Evolutionary conservation across 1,140 invertebrate species (phyloP), one percentile per base, ranked within the genome.

Genomic region (Helicoverpa armigera): DNA sequence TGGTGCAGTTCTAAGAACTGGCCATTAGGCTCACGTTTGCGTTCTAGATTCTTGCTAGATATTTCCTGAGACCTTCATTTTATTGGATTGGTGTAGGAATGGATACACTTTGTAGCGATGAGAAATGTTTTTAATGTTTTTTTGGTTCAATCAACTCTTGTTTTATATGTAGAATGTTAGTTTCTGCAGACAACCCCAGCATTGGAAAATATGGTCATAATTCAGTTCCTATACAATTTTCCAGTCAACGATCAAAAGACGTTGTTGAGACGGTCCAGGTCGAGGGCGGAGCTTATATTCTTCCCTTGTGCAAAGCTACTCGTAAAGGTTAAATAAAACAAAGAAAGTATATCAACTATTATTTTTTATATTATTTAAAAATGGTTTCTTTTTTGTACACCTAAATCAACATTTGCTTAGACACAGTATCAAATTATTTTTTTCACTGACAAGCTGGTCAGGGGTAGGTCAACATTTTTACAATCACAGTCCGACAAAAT

Each of bases 1-100:
- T 69, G 48, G 43, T 70, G 67, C 67, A 70, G 67, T 53, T 65
- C 63, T 67, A 2, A 67, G 35, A 67, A 48, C 63, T 50, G 16
- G 29, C 29, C 50, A 14, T 70, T 18, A 50, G 50, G 3, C 43
- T 10, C 50, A 53, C 50, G 67, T 29, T 29, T 70, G 18, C 29
- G 67, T 29, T 50, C 50, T 70, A 53, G 63, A 67, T 67, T 50
- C n/a, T 50, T 65, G 35, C 63, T 67, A 50, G 63, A 67, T 67
- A 10, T n/a, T 65, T 63, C 61, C 3, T 10, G 13, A n/a, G 61
- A n/a, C 23, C 12, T n/a, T 35, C 61, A 13, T 14, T 14, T n/a
- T 54, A 14, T 54, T 54, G 53, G n/a, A 2, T 54, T 14, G 13
- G 11, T 43, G 35, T 5, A 0, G 7, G 35, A 43, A 43, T 43